phyloP scores from a whole-genome alignment of 2,888 invertebrate species.

The Chamaedrilus cognettii region DNA sequence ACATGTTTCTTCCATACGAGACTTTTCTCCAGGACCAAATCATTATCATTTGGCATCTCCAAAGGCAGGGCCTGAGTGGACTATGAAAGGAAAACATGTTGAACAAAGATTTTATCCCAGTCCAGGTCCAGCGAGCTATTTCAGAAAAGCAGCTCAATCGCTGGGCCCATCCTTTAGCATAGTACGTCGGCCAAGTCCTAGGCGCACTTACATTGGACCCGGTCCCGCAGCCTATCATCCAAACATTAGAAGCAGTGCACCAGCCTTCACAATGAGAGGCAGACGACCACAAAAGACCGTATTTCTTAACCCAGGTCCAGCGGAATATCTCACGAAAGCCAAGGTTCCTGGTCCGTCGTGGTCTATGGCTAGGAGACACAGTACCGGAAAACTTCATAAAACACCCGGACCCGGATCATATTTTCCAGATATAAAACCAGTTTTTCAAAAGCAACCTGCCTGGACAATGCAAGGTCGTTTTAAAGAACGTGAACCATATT shows the following conservation, averaged over 20 bases:
- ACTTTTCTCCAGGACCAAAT: constrained; percentile 9
- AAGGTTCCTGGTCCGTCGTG: constrained; percentile 5
- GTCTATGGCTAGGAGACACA: constrained; percentile 14
- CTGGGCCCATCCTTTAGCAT: constrained; percentile 8
- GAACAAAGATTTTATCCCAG: neutral
- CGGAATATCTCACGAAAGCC: neutral
- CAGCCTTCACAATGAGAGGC: constrained; percentile 10
- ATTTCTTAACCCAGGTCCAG: constrained; percentile 5
- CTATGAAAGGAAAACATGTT: neutral
- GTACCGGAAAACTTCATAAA: neutral
- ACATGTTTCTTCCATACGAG: neutral
- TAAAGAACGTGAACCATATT: neutral
- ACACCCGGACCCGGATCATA: constrained; percentile 10
- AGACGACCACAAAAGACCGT: neutral
- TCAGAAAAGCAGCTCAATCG: neutral
- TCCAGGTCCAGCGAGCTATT: constrained; percentile 11
- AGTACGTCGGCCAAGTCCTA: neutral
- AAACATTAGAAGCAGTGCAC: neutral
- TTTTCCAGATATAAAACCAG: constrained; percentile 2
- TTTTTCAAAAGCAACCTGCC: constrained; percentile 5
- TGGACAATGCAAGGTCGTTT: constrained; percentile 9
- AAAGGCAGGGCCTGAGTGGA: constrained; percentile 5
- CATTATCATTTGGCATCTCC: neutral
- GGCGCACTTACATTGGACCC: neutral
- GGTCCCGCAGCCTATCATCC: constrained; percentile 13